Percentiles rank a stretch among this genome's conserved stretches.
phyloP scores from a whole-genome alignment of 2,797 vertebrate species.

The Rallus crepitans region DNA sequence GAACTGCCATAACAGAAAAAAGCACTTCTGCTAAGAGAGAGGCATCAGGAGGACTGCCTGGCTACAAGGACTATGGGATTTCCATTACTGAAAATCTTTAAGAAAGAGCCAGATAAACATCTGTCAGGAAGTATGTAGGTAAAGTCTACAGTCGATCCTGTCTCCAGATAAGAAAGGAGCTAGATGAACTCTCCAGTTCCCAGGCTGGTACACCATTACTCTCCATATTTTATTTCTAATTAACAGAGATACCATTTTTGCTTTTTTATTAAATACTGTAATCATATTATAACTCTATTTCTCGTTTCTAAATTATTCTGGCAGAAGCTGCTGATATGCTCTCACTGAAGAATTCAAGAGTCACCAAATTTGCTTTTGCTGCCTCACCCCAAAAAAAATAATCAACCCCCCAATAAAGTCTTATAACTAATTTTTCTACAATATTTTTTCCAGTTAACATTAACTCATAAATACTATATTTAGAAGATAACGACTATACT shows the following conservation, averaged over 20 bases:
- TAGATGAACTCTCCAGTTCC: not conserved
- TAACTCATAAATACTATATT: not conserved
- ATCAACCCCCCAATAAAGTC: not conserved
- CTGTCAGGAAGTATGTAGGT: not conserved
- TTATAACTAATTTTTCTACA: not conserved
- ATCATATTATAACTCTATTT: not conserved
- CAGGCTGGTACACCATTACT: not conserved
- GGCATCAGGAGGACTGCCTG: not conserved
- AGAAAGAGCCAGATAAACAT: not conserved
- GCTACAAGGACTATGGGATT: not conserved
- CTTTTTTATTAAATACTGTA: not conserved
- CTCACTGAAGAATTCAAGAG: not conserved
- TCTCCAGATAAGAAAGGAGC: not conserved
- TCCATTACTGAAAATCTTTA: slow-evolving; percentile 5
- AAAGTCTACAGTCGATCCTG: not conserved
- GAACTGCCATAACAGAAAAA: not conserved
- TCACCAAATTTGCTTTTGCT: not conserved
- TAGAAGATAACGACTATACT: not conserved
- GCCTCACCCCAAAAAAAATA: not conserved
- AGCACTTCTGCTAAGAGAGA: not conserved
- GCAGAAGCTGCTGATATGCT: not conserved
- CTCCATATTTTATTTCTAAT: not conserved
- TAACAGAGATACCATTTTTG: not conserved
- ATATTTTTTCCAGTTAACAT: not conserved
- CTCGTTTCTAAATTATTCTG: not conserved